Percentiles rank a stretch among this genome's conserved stretches.
Conservation (phyloP, 23 tunicate genomes). For the Oikopleura dioica region DNA sequence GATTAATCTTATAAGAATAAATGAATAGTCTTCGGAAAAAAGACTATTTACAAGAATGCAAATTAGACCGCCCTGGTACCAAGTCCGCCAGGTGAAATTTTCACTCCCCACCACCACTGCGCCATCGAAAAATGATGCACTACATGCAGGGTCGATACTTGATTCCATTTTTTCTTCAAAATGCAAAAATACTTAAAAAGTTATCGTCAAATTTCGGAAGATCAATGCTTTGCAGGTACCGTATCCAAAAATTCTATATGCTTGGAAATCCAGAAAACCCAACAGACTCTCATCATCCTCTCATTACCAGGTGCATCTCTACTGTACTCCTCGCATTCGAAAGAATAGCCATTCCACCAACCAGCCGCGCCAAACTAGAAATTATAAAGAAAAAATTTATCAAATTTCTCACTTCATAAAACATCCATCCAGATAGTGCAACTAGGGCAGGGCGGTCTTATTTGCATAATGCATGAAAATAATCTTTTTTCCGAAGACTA, state of each 20-base stretch:
- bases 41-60: too few relatives aligned
- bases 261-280: conserved; percentile 58
- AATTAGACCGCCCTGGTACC: too few relatives aligned
- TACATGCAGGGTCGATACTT: conserved; percentile 64
- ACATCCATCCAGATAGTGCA: too few relatives aligned
- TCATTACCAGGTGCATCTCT: conserved; percentile 39
- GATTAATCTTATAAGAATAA: too few relatives aligned
- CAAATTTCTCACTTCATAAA: too few relatives aligned
- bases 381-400: too few relatives aligned
- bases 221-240: too few relatives aligned
- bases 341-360: conserved; percentile 52
- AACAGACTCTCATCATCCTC: conserved; percentile 68
- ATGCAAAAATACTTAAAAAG: conserved; percentile 50
- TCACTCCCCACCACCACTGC: conserved; percentile 92
- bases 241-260: conserved; percentile 84
- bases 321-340: conserved; percentile 49
- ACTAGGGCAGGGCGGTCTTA: too few relatives aligned
- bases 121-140: conserved; percentile 82
- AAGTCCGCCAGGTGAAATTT: conserved; percentile 90
- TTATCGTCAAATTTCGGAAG: too few relatives aligned
- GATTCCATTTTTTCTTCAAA: conserved; percentile 57
- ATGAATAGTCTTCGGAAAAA: too few relatives aligned
- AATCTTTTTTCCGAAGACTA: too few relatives aligned
- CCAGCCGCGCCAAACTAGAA: conserved; percentile 61
- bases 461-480: too few relatives aligned